Percentiles rank a stretch among this genome's conserved stretches.
Evolutionary conservation across 2,888 invertebrate species (phyloP).

Genomic region (Malacosoma neustria): DNA sequence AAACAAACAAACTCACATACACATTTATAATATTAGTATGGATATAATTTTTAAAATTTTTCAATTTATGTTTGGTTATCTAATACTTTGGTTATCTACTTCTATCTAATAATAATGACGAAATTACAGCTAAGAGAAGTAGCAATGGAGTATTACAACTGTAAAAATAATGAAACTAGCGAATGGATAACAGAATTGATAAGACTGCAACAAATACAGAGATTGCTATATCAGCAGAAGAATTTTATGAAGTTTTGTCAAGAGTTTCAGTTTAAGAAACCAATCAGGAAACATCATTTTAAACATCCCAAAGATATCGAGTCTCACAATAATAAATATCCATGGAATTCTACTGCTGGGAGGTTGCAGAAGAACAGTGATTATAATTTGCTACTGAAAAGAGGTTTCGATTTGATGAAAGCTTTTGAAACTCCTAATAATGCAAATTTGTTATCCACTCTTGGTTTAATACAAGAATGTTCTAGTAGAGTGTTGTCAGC

Average conservation of each 20-base stretch:
- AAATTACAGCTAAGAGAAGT: slow-evolving; percentile 80
- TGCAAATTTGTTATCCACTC: slow-evolving; percentile 31
- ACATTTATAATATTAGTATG: too few relatives aligned
- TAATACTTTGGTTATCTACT: too few relatives aligned
- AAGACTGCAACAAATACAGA: slow-evolving; percentile 52
- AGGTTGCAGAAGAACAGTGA: slow-evolving; percentile 37
- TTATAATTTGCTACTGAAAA: slow-evolving; percentile 47
- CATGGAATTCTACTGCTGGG: slow-evolving; percentile 53
- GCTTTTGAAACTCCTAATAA: slow-evolving; percentile 32
- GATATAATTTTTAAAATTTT: too few relatives aligned
- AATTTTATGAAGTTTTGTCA: slow-evolving; percentile 48
- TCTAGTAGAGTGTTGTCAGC: slow-evolving; percentile 39
- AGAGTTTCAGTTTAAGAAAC: slow-evolving; percentile 42
- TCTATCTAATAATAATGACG: too few relatives aligned
- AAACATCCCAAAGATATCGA: slow-evolving; percentile 38
- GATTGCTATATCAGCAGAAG: slow-evolving; percentile 54
- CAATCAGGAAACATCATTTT: slow-evolving; percentile 24
- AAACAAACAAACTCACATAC: too few relatives aligned
- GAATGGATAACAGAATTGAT: slow-evolving; percentile 62
- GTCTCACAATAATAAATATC: slow-evolving; percentile 56
- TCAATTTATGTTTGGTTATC: too few relatives aligned
- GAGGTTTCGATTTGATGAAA: slow-evolving; percentile 40
- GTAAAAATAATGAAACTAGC: slow-evolving; percentile 66
- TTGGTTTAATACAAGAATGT: slow-evolving; percentile 46
- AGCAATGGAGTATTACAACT: slow-evolving; percentile 82